Percentiles rank a stretch among this genome's conserved stretches.
Conservation (phyloP, 2,113 vertebrate species). For the Caranx melampygus region DNA sequence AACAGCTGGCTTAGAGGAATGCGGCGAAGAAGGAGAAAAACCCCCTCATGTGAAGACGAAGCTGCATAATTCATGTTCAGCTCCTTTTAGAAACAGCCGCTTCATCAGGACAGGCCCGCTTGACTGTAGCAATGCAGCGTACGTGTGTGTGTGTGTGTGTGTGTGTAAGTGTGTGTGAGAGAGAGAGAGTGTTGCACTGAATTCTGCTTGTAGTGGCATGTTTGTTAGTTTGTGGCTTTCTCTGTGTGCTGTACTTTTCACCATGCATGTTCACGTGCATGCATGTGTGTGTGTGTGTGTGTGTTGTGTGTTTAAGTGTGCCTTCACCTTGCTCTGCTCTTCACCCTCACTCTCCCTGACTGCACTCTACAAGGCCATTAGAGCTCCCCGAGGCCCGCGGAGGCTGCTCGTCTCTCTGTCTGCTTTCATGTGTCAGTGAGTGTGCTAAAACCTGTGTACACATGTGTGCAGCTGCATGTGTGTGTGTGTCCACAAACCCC, state of each 20-base stretch:
- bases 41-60: constrained; percentile 78
- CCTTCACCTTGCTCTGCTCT: constrained; percentile 85
- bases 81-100: constrained; percentile 87
- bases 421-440: constrained; percentile 81
- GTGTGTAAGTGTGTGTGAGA: constrained; percentile 17
- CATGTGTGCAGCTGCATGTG: constrained; percentile 22
- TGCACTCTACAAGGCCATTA: constrained; percentile 83
- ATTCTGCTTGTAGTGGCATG: constrained; percentile 62
- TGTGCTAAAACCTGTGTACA: constrained; percentile 50
- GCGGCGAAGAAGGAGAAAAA: constrained; percentile 64
- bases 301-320: constrained; percentile 59
- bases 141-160: constrained; percentile 15
- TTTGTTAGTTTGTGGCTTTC: constrained; percentile 57
- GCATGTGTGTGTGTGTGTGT: constrained; percentile 51
- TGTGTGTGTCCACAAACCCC: constrained; percentile 29
- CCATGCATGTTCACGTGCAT: constrained; percentile 19
- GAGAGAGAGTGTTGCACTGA: constrained; percentile 34
- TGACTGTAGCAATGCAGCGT: constrained; percentile 77
- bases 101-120: constrained; percentile 84
- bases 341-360: constrained; percentile 80
- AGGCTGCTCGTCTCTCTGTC: constrained; percentile 75
- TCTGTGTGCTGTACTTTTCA: constrained; percentile 46
- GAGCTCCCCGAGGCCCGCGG: constrained; percentile 76
- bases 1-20: constrained; percentile 79
- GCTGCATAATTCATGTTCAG: constrained; percentile 87